Conservation (phyloP, 2,888 invertebrate genomes). For the Lithophane semibrunnea region DNA sequence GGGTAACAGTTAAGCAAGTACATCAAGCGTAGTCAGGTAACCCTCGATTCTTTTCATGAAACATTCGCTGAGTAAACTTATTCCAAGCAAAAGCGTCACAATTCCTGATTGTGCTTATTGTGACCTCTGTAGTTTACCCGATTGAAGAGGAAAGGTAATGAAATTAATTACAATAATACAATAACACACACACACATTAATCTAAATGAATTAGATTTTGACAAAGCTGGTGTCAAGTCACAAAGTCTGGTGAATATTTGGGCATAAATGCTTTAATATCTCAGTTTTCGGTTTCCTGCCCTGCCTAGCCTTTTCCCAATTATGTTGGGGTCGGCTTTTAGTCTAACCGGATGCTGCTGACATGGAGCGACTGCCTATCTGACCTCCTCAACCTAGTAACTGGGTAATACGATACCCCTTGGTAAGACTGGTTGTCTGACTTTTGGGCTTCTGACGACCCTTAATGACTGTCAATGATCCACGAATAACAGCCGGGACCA, state of each 20-base stretch:
- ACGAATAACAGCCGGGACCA: too few relatives aligned
- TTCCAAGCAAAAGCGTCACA: not conserved
- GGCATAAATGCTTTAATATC: not conserved
- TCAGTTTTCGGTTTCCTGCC: conserved; percentile 2
- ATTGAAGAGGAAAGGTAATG: not conserved
- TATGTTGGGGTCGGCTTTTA: too few relatives aligned
- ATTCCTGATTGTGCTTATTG: conserved; percentile 4
- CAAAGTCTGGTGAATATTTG: not conserved
- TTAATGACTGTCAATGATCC: too few relatives aligned
- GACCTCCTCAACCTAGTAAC: too few relatives aligned
- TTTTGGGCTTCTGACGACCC: too few relatives aligned
- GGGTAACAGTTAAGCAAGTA: conserved; percentile 16
- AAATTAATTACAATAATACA: not conserved
- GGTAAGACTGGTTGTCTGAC: too few relatives aligned
- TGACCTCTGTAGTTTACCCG: not conserved
- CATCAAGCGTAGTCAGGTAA: conserved; percentile 24
- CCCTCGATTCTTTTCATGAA: not conserved
- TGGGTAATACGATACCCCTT: too few relatives aligned
- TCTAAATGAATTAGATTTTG: not conserved
- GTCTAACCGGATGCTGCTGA: too few relatives aligned
- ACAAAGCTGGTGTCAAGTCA: not conserved
- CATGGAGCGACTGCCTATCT: too few relatives aligned
- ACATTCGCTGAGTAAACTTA: not conserved
- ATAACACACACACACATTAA: too few relatives aligned
- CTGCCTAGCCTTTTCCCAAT: too few relatives aligned